phyloP scores from a whole-genome alignment of 1,140 invertebrate genomes.

The Papilio dardanus region DNA sequence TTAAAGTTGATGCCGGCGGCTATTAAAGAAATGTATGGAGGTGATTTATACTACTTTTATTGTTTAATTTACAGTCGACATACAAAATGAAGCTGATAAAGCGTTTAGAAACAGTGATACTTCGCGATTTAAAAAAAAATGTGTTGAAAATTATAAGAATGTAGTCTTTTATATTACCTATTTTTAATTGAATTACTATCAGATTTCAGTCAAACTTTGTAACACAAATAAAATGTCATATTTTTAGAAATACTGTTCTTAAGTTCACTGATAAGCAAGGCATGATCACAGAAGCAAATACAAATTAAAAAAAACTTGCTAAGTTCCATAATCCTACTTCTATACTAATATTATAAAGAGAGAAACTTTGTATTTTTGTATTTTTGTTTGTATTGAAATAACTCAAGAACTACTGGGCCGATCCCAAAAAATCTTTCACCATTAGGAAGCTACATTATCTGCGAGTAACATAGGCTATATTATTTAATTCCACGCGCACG shows the following conservation, averaged over 20 bases:
- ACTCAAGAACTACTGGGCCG: no score
- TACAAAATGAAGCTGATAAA: neutral
- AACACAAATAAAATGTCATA: neutral
- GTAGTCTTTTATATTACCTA: neutral
- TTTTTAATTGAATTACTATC: neutral
- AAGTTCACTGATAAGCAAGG: no score
- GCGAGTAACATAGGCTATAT: no score
- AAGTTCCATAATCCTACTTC: no score
- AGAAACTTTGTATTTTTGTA: no score
- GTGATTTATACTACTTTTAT: constrained; percentile 38
- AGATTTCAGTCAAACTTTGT: neutral
- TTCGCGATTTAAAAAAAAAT: neutral
- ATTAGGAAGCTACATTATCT: no score
- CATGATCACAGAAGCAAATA: neutral
- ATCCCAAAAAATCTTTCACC: no score
- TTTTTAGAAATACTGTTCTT: neutral
- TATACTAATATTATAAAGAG: no score
- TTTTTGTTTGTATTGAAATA: no score
- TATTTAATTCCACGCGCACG: no score
- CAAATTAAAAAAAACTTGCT: neutral
- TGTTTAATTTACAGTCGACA: constrained; percentile 16
- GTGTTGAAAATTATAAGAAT: neutral
- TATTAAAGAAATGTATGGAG: constrained; percentile 53
- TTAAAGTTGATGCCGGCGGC: constrained; percentile 52
- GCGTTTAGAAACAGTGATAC: constrained; percentile 29